Conservation (phyloP, 2,888 invertebrate genomes). For the Amphipoea lucens region DNA sequence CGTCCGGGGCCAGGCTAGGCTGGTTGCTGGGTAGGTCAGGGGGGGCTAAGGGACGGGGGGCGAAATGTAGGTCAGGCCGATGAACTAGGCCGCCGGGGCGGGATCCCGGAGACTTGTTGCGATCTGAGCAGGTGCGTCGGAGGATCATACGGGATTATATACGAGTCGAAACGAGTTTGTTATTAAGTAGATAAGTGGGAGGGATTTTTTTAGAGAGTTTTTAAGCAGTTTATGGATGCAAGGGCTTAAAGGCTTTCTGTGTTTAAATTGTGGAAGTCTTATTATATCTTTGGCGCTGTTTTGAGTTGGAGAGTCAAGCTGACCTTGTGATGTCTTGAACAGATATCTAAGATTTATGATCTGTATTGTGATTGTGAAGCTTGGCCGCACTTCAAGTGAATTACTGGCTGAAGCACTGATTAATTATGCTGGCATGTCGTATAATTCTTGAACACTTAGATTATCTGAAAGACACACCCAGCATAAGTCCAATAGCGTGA, state of each 20-base stretch:
- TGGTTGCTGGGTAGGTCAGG: conserved; percentile 61
- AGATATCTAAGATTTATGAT: conserved; percentile 52
- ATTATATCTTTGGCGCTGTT: neutral
- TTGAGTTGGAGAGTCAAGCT: conserved; percentile 13
- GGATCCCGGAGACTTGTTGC: conserved; percentile 67
- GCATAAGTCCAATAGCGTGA: neutral
- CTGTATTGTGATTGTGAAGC: conserved; percentile 37
- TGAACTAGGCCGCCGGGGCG: conserved; percentile 76
- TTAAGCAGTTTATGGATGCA: conserved; percentile 51
- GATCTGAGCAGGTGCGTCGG: conserved; percentile 66
- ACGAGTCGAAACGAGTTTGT: conserved; percentile 53
- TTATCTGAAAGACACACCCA: neutral
- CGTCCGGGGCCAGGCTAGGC: conserved; percentile 53
- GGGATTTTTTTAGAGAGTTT: conserved; percentile 58
- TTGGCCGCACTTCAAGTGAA: conserved; percentile 21
- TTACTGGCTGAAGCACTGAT: conserved; percentile 43
- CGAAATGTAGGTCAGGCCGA: conserved; percentile 76
- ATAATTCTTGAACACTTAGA: neutral
- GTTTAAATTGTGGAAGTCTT: conserved; percentile 28
- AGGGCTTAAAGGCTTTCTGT: conserved; percentile 19
- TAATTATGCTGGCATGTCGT: conserved; percentile 28
- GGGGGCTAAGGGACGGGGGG: conserved; percentile 57
- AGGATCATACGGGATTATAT: conserved; percentile 68
- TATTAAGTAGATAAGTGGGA: conserved; percentile 66
- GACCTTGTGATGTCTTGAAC: conserved; percentile 52